Conservation (phyloP, 1,140 invertebrate species). For the Scaptomyza graminum region DNA sequence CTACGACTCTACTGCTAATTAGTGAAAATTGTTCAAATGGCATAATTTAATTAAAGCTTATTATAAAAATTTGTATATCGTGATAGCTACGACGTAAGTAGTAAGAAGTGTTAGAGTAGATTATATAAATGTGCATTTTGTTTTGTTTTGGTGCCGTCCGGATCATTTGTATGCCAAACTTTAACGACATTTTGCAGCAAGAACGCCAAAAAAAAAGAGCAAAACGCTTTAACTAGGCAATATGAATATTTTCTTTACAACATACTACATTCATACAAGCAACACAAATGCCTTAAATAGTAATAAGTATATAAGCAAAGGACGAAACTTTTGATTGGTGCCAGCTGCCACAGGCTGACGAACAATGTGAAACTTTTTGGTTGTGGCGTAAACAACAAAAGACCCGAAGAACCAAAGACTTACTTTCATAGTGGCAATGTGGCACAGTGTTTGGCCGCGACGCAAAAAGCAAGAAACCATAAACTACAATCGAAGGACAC, state of each 20-base stretch:
- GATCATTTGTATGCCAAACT: constrained; percentile 8
- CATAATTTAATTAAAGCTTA: no score
- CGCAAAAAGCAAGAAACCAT: constrained; percentile 44
- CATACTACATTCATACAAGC: not conserved
- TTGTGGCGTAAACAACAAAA: constrained; percentile 69
- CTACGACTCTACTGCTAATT: no score
- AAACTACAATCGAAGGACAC: constrained; percentile 72
- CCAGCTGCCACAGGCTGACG: constrained; percentile 49
- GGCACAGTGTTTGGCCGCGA: not conserved
- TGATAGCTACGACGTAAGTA: no score
- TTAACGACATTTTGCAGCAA: not conserved
- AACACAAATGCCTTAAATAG: constrained; percentile 29
- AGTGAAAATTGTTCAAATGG: no score
- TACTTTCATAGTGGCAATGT: constrained; percentile 13
- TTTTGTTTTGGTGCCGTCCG: not conserved
- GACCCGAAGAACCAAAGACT: constrained; percentile 31
- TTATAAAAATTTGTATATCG: no score
- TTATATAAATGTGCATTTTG: not conserved
- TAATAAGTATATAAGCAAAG: constrained; percentile 29
- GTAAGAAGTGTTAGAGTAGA: not conserved
- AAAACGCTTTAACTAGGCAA: constrained; percentile 14
- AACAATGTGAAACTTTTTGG: constrained; percentile 65
- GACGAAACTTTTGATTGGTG: constrained; percentile 46
- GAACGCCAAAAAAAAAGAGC: constrained; percentile 9
- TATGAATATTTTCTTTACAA: constrained; percentile 31